phyloP scores from a whole-genome alignment of 2,888 invertebrate species.

The Rhimphoctona megacephalus region DNA sequence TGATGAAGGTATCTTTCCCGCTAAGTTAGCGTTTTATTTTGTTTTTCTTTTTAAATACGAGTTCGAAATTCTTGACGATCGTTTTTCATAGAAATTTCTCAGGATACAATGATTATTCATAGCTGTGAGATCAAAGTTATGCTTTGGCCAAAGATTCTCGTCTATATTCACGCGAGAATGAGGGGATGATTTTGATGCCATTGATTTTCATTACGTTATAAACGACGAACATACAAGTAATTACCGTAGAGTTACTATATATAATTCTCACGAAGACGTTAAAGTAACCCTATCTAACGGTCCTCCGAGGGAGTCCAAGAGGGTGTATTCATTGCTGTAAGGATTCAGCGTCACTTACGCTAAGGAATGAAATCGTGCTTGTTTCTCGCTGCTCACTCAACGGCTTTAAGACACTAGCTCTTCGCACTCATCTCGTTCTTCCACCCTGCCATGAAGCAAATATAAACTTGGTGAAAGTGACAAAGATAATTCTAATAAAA shows the following conservation, averaged over 20 bases:
- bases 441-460: conserved; percentile 80
- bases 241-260: conserved; percentile 16
- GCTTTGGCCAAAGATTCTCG: not conserved
- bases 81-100: not conserved
- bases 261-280: conserved; percentile 44
- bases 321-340: conserved; percentile 24
- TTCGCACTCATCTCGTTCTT: conserved; percentile 56
- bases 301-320: conserved; percentile 57
- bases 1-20: no score
- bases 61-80: not conserved
- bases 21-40: no score
- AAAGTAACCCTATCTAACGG: conserved; percentile 43
- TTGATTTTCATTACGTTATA: conserved; percentile 48
- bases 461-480: conserved; percentile 84
- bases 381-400: conserved; percentile 4
- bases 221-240: conserved; percentile 40
- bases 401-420: conserved; percentile 46
- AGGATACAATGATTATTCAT: not conserved
- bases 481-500: conserved; percentile 85
- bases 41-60: no score
- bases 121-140: not conserved
- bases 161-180: not conserved
- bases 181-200: conserved; percentile 43
- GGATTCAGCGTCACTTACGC: conserved; percentile 27
- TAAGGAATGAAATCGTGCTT: conserved; percentile 6